phyloP scores from a whole-genome alignment of 2,113 vertebrate genomes.

The Tyto alba region DNA sequence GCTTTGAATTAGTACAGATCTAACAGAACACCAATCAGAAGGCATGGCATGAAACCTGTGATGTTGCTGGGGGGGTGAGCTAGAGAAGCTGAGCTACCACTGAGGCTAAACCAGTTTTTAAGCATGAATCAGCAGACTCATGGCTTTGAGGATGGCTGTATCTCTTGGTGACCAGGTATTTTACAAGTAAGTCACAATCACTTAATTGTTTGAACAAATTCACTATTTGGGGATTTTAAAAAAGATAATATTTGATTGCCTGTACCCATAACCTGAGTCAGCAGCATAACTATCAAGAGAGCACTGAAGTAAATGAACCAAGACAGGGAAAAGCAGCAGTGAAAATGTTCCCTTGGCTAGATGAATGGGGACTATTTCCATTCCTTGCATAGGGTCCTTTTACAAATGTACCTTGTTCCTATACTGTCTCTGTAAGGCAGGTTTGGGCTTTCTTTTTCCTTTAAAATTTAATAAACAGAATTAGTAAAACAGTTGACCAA shows the following conservation, averaged over 20 bases:
- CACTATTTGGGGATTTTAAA: neutral
- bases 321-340: neutral
- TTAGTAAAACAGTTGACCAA: neutral
- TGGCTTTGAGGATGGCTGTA: neutral
- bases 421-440: neutral
- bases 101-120: neutral
- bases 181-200: neutral
- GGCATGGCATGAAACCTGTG: neutral
- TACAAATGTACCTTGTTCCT: neutral
- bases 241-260: neutral
- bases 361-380: neutral
- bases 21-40: neutral
- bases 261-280: no score
- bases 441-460: neutral
- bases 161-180: neutral
- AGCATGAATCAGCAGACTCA: neutral
- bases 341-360: neutral
- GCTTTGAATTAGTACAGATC: neutral
- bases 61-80: neutral
- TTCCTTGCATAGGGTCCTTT: neutral
- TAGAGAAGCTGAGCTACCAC: neutral
- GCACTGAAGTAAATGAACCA: neutral
- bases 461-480: neutral
- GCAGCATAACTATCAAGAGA: accelerated
- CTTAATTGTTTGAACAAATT: neutral